These are phyloP conservation scores for Colostygia pectinataria DNA, from an alignment of 2,888 invertebrate genomes.

Conservation along the genomic window DNA sequence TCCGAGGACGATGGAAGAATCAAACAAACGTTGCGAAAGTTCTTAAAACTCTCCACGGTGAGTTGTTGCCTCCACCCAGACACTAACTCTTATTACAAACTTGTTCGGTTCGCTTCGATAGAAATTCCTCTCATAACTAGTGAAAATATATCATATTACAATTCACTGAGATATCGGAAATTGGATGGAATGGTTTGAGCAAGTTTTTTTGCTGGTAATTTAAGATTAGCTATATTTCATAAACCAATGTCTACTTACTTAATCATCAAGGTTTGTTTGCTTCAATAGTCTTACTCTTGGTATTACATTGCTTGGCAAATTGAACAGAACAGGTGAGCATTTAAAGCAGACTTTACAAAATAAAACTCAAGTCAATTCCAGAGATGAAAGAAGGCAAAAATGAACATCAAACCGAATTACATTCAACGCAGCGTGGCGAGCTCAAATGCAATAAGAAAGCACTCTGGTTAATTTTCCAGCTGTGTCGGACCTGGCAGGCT, in stretches of 20 bases:
- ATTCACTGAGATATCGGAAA: conserved; percentile 37
- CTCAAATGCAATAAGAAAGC: conserved; percentile 71
- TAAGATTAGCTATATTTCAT: not conserved
- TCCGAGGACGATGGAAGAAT: conserved; percentile 57
- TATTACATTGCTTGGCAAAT: conserved; percentile 4
- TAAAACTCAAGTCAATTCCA: conserved; percentile 27
- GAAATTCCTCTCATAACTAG: conserved; percentile 59
- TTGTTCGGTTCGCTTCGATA: conserved; percentile 46
- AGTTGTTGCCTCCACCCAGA: conserved; percentile 51
- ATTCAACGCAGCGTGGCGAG: conserved; percentile 48
- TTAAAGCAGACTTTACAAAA: conserved; percentile 15
- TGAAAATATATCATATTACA: conserved; percentile 51
- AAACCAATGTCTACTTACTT: too few relatives aligned
- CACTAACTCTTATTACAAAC: conserved; percentile 73
- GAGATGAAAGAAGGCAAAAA: conserved; percentile 28
- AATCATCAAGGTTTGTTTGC: too few relatives aligned
- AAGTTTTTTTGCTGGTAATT: conserved; percentile 8
- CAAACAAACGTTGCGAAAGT: conserved; percentile 65
- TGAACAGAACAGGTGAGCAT: conserved; percentile 14
- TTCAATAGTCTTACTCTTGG: too few relatives aligned
- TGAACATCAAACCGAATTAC: conserved; percentile 49
- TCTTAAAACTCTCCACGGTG: conserved; percentile 55
- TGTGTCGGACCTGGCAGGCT: conserved; percentile 42
- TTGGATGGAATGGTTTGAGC: not conserved
- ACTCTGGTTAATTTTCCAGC: conserved; percentile 66